Evolutionary conservation across 2,797 vertebrate genomes (phyloP).

Genomic region (Clarias laeviceps): DNA sequence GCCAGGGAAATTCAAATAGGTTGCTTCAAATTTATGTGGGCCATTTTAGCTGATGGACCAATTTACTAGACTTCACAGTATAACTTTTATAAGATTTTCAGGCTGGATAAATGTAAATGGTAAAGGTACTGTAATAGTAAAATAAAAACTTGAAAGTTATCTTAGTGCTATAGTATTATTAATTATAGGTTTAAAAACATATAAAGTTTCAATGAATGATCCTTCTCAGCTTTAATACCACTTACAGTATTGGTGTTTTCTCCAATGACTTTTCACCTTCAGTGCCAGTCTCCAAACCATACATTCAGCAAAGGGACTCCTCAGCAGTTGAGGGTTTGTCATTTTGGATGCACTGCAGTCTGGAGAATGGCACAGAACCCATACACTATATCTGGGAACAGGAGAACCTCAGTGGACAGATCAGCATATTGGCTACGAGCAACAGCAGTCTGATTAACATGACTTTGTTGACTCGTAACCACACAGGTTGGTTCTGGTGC

Average conservation of each 20-base stretch:
- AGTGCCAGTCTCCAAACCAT: slow-evolving; percentile 87
- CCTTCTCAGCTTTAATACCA: background rate
- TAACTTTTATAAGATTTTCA: background rate
- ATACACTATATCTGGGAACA: slow-evolving; percentile 82
- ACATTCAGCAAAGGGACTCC: slow-evolving; percentile 72
- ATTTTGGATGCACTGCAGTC: slow-evolving; percentile 75
- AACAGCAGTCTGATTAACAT: slow-evolving; percentile 69
- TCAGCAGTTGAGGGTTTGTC: slow-evolving; percentile 76
- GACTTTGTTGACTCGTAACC: slow-evolving; percentile 75
- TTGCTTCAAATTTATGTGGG: background rate
- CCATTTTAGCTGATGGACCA: background rate
- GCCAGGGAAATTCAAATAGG: background rate
- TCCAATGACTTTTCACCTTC: slow-evolving; percentile 7
- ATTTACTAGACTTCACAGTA: background rate
- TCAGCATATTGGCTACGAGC: slow-evolving; percentile 64
- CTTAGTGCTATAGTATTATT: background rate
- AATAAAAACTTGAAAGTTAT: background rate
- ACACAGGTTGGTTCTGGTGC: slow-evolving; percentile 85
- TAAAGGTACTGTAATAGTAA: background rate
- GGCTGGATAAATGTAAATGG: background rate
- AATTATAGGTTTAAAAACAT: background rate
- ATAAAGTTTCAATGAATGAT: background rate
- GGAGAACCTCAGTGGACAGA: slow-evolving; percentile 60
- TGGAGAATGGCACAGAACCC: slow-evolving; percentile 83
- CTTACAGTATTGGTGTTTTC: background rate